Conservation (phyloP, 2,888 invertebrate genomes). For the Eristalis pertinax region DNA sequence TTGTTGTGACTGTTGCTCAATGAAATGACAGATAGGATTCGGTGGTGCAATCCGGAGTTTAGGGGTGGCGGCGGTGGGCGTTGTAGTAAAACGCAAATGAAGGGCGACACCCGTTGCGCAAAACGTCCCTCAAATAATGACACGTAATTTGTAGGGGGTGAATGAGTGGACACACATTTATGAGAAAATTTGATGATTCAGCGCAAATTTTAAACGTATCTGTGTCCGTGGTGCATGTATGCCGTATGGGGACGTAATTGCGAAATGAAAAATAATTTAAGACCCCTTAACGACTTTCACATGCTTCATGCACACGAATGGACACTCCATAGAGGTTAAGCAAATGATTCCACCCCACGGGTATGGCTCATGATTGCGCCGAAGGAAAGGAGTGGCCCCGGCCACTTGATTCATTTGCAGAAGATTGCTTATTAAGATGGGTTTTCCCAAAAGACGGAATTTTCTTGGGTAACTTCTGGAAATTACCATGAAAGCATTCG, state of each 20-base stretch:
- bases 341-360: not conserved
- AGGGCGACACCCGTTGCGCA: constrained; percentile 16
- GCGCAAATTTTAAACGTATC: not conserved
- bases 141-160: not conserved
- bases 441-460: too few species aligned
- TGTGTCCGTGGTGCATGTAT: not conserved
- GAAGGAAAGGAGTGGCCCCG: not conserved
- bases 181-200: not conserved
- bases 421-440: too few species aligned
- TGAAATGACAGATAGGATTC: not conserved
- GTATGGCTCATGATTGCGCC: not conserved
- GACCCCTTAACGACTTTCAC: not conserved
- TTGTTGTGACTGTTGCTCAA: constrained; percentile 7
- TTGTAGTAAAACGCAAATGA: constrained; percentile 31
- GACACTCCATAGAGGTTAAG: not conserved
- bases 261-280: not conserved
- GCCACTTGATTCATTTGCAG: too few species aligned
- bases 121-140: not conserved
- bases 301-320: not conserved
- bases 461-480: too few species aligned
- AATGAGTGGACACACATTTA: not conserved
- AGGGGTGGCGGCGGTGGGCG: not conserved
- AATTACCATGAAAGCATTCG: too few species aligned
- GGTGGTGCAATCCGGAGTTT: not conserved
- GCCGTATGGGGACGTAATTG: not conserved